Conservation (phyloP, 2,888 invertebrate genomes). For the Ormyrus nitidulus region DNA sequence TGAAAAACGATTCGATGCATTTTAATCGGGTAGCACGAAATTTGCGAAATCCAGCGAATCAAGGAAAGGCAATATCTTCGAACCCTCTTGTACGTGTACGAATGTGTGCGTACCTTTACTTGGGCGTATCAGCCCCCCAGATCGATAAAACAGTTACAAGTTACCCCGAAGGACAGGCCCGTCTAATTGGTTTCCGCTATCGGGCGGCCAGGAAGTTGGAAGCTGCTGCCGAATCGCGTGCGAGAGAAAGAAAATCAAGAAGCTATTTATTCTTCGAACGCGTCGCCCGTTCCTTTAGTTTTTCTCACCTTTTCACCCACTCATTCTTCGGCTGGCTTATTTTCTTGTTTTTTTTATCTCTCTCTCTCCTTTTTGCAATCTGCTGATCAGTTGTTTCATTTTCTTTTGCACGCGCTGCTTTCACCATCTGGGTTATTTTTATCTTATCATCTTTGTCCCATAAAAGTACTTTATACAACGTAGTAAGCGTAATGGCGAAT, state of each 20-base stretch:
- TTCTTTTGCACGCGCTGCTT: background rate
- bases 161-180: conserved; percentile 50
- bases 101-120: background rate
- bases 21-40: conserved; percentile 47
- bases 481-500: no score
- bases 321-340: background rate
- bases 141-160: conserved; percentile 58
- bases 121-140: background rate
- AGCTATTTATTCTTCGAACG: conserved; percentile 57
- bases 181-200: conserved; percentile 58
- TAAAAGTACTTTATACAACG: no score
- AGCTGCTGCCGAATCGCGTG: conserved; percentile 48
- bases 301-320: background rate
- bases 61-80: no score
- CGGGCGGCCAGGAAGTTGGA: conserved; percentile 53
- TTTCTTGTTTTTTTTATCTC: conserved; percentile 7
- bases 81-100: background rate
- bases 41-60: conserved; percentile 23
- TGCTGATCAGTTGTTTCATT: background rate
- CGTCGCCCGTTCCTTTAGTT: conserved; percentile 34
- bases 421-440: background rate
- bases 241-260: conserved; percentile 26
- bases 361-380: background rate
- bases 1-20: conserved; percentile 51
- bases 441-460: background rate